Percentiles rank a stretch among this genome's conserved stretches.
Conservation (phyloP, 1,140 invertebrate species). For the Druon quercuslanigerum region DNA sequence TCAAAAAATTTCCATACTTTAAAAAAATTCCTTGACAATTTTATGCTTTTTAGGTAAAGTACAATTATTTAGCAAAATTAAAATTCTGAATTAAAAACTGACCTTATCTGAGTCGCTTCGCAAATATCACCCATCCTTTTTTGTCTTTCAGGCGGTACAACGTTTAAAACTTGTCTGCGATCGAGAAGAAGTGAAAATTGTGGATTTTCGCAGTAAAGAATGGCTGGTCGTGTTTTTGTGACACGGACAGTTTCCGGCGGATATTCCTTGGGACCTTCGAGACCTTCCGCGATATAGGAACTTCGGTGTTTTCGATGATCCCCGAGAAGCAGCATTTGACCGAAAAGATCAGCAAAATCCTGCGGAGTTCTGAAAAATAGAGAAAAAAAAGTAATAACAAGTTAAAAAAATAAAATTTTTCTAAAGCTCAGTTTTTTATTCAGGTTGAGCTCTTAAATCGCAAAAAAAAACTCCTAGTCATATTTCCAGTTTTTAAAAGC, state of each 20-base stretch:
- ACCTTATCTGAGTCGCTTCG: constrained; percentile 58
- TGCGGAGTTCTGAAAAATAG: constrained; percentile 62
- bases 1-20: too few relatives aligned
- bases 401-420: too few relatives aligned
- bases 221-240: constrained; percentile 57
- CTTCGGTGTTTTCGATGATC: constrained; percentile 55
- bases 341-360: constrained; percentile 64
- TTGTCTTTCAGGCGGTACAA: constrained; percentile 61
- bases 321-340: constrained; percentile 69
- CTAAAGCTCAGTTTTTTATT: too few relatives aligned
- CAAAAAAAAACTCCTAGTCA: too few relatives aligned
- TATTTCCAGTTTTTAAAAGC: too few relatives aligned
- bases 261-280: constrained; percentile 64
- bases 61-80: background rate
- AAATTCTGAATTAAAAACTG: constrained; percentile 13
- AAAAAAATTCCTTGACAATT: too few relatives aligned
- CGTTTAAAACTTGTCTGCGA: constrained; percentile 58
- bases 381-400: background rate
- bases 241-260: constrained; percentile 64
- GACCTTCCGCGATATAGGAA: constrained; percentile 58
- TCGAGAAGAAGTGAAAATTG: constrained; percentile 56
- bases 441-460: too few relatives aligned
- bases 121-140: constrained; percentile 68
- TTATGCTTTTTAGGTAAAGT: too few relatives aligned
- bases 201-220: constrained; percentile 70